Conservation (phyloP, 2,113 vertebrate species). For the Cacatua alba region DNA sequence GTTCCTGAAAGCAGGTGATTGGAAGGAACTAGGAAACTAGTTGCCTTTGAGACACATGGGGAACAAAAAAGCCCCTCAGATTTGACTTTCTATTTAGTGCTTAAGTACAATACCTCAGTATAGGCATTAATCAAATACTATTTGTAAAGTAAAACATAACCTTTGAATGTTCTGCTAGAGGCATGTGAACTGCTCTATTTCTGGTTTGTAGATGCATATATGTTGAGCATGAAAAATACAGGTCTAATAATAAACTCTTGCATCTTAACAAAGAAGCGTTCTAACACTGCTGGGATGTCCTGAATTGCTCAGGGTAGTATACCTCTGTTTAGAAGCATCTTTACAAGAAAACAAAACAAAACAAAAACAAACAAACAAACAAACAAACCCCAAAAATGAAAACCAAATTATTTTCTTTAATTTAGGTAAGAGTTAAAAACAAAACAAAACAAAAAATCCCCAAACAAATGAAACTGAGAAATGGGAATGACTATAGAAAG, state of each 20-base stretch:
- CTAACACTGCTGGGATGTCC: neutral
- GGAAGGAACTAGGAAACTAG: neutral
- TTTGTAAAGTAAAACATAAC: neutral
- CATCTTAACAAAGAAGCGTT: neutral
- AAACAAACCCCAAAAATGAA: neutral
- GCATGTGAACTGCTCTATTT: neutral
- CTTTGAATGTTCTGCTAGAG: neutral
- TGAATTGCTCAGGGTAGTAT: neutral
- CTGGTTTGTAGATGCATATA: neutral
- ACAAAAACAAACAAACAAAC: neutral
- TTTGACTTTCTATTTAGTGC: neutral
- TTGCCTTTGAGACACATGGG: neutral
- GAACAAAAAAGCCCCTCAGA: neutral
- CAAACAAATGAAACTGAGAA: neutral
- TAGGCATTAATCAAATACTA: neutral
- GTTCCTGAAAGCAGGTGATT: neutral
- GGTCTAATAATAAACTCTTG: neutral
- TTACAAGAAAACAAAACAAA: neutral
- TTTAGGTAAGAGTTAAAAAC: neutral
- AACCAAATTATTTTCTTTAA: neutral
- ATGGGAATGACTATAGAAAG: neutral
- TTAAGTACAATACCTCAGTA: neutral
- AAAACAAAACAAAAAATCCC: neutral
- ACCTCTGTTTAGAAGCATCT: neutral
- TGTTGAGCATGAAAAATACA: neutral